A percentile compares a stretch with the other conserved stretches of the same genome.
Evolutionary conservation across 2,797 vertebrate species (phyloP).

Genomic region (Sparus aurata): DNA sequence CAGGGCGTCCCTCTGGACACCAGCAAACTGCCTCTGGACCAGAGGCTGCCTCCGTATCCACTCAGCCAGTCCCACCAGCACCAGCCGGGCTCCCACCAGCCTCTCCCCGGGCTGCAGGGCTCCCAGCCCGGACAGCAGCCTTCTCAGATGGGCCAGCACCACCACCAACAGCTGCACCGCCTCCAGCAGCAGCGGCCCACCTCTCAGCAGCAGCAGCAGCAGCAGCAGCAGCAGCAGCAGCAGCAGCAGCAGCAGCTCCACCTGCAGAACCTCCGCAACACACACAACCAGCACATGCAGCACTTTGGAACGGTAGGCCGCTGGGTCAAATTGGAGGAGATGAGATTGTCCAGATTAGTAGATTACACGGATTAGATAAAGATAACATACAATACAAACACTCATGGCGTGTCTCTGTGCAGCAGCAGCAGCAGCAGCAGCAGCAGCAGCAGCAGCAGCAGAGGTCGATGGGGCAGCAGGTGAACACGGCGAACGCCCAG

Average conservation of each 20-base stretch:
- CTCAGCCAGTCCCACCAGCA: conserved; percentile 84
- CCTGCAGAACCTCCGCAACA: conserved; percentile 81
- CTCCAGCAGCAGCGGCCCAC: conserved; percentile 66
- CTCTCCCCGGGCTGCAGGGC: conserved; percentile 54
- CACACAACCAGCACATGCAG: conserved; percentile 74
- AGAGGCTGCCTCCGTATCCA: conserved; percentile 90
- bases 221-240: conserved; percentile 58
- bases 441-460: too few relatives aligned
- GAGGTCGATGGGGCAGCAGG: conserved; percentile 47
- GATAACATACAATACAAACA: background rate
- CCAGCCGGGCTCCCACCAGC: conserved; percentile 55
- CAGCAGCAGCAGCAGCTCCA: conserved; percentile 72
- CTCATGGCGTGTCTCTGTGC: background rate
- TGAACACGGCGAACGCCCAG: conserved; percentile 1
- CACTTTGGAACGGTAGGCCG: conserved; percentile 65
- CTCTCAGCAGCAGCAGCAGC: conserved; percentile 59
- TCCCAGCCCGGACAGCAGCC: conserved; percentile 70
- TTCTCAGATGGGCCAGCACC: conserved; percentile 59
- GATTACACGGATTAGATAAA: background rate
- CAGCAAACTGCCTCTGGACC: conserved; percentile 90
- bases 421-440: too few relatives aligned
- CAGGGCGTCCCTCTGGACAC: conserved; percentile 95
- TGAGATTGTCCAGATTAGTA: background rate
- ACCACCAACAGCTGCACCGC: conserved; percentile 70
- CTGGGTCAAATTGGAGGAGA: background rate